Percentiles rank a stretch among this genome's conserved stretches.
These are phyloP conservation scores for Rotaria macrura DNA, from an alignment of 2,888 invertebrate species.

Conservation along the genomic window DNA sequence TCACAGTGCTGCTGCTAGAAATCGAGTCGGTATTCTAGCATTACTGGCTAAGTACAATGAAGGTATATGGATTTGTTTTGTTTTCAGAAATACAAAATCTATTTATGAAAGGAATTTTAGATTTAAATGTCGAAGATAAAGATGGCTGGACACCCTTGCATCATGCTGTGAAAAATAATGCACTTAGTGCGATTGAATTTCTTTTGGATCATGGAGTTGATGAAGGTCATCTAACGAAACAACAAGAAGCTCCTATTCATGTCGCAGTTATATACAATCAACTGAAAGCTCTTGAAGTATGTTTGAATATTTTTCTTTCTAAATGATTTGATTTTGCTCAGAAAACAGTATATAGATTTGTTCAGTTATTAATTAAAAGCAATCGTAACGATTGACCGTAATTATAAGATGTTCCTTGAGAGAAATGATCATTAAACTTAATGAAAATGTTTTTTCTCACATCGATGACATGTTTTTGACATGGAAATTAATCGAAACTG, in stretches of 20 bases:
- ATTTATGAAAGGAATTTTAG: not conserved
- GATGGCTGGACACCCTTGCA: constrained; percentile 29
- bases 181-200: not conserved
- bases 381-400: too few species aligned
- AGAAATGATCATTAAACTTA: too few species aligned
- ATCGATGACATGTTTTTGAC: too few species aligned
- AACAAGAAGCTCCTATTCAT: constrained; percentile 24
- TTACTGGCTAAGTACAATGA: not conserved
- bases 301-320: not conserved
- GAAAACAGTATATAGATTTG: too few species aligned
- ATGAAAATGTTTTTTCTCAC: too few species aligned
- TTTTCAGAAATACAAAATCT: not conserved
- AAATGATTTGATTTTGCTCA: too few species aligned
- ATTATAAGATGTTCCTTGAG: too few species aligned
- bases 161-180: constrained; percentile 25
- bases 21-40: not conserved
- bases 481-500: too few species aligned
- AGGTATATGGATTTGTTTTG: not conserved
- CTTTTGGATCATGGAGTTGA: constrained; percentile 25
- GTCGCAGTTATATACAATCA: constrained; percentile 27
- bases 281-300: constrained; percentile 21
- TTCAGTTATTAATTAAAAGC: too few species aligned
- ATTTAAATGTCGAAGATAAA: constrained; percentile 21
- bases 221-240: constrained; percentile 21
- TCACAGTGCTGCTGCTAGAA: not conserved